These are phyloP conservation scores for Erithacus rubecula DNA, from an alignment of 2,797 vertebrate species.

Conservation along the genomic window DNA sequence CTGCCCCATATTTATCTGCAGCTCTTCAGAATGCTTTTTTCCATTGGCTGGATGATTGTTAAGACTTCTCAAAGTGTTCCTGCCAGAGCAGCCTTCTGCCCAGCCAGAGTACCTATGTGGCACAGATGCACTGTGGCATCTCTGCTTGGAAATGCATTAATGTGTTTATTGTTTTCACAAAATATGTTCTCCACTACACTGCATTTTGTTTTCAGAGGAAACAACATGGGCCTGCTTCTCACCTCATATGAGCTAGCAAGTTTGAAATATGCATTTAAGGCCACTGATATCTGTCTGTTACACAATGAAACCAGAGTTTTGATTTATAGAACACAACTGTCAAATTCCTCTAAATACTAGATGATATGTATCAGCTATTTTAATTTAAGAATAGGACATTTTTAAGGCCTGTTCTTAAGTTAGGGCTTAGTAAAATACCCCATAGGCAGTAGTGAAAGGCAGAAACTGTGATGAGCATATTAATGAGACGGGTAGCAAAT, in stretches of 20 bases:
- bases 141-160: neutral
- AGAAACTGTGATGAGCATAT: neutral
- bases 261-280: neutral
- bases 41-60: neutral
- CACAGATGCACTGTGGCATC: neutral
- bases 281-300: neutral
- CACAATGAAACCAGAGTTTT: neutral
- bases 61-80: neutral
- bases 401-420: neutral
- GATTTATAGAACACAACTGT: neutral
- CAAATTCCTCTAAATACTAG: neutral
- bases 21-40: neutral
- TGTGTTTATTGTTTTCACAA: neutral
- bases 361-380: neutral
- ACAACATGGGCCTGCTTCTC: neutral
- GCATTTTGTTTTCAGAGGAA: neutral
- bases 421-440: neutral
- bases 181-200: neutral
- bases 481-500: neutral
- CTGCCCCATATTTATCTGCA: neutral
- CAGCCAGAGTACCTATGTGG: accelerated
- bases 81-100: neutral
- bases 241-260: neutral
- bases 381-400: neutral
- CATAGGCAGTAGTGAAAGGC: neutral